phyloP scores from a whole-genome alignment of 2,888 invertebrate species.

The Ichneumon xanthorius region DNA sequence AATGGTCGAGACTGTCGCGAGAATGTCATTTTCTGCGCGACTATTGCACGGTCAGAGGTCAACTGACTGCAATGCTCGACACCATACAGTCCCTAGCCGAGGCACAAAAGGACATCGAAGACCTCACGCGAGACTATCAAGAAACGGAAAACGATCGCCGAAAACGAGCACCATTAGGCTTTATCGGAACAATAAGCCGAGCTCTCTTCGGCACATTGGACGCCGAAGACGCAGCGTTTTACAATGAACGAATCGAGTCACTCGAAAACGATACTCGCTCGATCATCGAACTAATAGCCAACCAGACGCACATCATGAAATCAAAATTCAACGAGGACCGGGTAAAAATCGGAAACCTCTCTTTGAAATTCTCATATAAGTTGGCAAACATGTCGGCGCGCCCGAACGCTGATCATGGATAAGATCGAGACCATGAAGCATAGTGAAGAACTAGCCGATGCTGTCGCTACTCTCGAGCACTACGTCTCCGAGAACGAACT shows the following conservation, averaged over 20 bases:
- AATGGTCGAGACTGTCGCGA: not conserved
- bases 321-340: not conserved
- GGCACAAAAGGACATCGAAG: not conserved
- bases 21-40: not conserved
- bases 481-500: constrained; percentile 5
- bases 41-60: not conserved
- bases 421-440: not conserved
- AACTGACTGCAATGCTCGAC: not conserved
- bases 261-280: too few species aligned
- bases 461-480: not conserved
- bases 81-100: not conserved
- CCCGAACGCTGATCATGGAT: not conserved
- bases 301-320: too few species aligned
- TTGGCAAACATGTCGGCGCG: not conserved
- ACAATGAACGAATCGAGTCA: not conserved
- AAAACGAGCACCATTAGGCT: not conserved
- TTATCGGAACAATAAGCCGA: not conserved
- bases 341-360: not conserved
- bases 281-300: too few species aligned
- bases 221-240: not conserved
- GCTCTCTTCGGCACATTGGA: not conserved
- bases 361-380: not conserved
- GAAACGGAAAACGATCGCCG: not conserved
- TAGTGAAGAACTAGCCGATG: not conserved
- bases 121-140: not conserved